Percentiles rank a stretch among this genome's conserved stretches.
These are phyloP conservation scores for Lottia gigantea DNA, from an alignment of 2,888 invertebrate genomes.

Conservation along the genomic window DNA sequence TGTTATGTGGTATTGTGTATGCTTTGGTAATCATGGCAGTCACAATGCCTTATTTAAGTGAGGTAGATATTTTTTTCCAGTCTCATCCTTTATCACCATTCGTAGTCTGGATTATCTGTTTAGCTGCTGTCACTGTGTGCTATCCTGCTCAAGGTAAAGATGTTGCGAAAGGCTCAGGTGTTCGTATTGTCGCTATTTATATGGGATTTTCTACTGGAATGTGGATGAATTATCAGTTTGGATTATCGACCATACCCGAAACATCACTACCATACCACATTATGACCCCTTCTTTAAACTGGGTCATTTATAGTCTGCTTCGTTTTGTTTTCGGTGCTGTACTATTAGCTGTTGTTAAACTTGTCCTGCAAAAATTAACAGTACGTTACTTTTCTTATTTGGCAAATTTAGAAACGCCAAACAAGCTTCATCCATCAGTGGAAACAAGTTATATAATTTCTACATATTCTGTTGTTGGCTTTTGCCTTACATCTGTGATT, in stretches of 20 bases:
- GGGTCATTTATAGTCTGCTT: conserved; percentile 39
- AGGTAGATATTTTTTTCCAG: conserved; percentile 51
- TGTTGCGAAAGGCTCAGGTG: conserved; percentile 46
- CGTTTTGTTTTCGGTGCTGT: conserved; percentile 46
- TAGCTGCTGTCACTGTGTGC: conserved; percentile 49
- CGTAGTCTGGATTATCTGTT: conserved; percentile 39
- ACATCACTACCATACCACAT: conserved; percentile 31
- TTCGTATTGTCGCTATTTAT: conserved; percentile 46
- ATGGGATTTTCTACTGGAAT: conserved; percentile 41
- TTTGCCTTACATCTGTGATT: conserved; percentile 40
- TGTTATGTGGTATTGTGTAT: conserved; percentile 42
- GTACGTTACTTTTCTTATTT: conserved; percentile 44
- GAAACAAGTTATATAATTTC: conserved; percentile 47
- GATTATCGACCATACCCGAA: conserved; percentile 34
- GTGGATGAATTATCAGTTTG: conserved; percentile 52
- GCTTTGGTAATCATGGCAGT: conserved; percentile 36
- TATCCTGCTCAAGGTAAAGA: conserved; percentile 47
- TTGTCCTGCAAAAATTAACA: conserved; percentile 36
- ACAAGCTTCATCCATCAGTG: conserved; percentile 48
- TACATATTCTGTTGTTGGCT: conserved; percentile 45
- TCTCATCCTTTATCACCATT: conserved; percentile 45
- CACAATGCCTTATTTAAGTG: conserved; percentile 38
- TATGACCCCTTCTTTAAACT: conserved; percentile 37
- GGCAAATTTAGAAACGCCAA: conserved; percentile 44
- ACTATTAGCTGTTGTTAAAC: conserved; percentile 36